Evolutionary conservation across 1,140 invertebrate species (phyloP).

Genomic region (Streblospio benedicti): DNA sequence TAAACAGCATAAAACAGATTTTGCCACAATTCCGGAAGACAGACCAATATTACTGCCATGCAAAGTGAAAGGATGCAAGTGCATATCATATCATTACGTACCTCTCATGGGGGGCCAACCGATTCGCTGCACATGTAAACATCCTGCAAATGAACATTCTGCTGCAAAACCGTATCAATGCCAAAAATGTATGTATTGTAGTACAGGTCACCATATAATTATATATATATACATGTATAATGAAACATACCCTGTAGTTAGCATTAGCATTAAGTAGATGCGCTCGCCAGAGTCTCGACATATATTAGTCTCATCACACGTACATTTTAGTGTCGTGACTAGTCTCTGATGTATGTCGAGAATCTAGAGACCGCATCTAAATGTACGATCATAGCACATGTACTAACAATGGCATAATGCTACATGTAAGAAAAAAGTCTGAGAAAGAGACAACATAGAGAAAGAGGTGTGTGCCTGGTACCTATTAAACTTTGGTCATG

Average conservation of each 20-base stretch:
- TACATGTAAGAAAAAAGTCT: too few relatives aligned
- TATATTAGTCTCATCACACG: too few relatives aligned
- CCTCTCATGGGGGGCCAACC: conserved; percentile 41
- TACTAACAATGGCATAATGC: too few relatives aligned
- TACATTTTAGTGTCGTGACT: too few relatives aligned
- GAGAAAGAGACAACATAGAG: too few relatives aligned
- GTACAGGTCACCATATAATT: not conserved
- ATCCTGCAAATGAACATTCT: conserved; percentile 39
- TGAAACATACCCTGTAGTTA: not conserved
- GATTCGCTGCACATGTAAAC: conserved; percentile 45
- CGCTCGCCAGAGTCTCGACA: too few relatives aligned
- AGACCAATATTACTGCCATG: conserved; percentile 42
- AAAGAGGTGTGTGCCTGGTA: too few relatives aligned
- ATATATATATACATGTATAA: not conserved
- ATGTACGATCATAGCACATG: too few relatives aligned
- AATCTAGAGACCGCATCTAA: too few relatives aligned
- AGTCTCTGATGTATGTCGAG: too few relatives aligned
- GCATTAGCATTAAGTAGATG: too few relatives aligned
- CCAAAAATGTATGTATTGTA: conserved; percentile 28
- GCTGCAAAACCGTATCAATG: conserved; percentile 34
- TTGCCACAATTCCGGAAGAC: conserved; percentile 34
- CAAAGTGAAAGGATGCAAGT: conserved; percentile 38
- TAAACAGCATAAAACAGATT: conserved; percentile 46
- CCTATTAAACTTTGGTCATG: too few relatives aligned
- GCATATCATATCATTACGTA: conserved; percentile 41